Evolutionary conservation across 2,797 vertebrate genomes (phyloP).

Genomic region (Tauraco hartlaubi): DNA sequence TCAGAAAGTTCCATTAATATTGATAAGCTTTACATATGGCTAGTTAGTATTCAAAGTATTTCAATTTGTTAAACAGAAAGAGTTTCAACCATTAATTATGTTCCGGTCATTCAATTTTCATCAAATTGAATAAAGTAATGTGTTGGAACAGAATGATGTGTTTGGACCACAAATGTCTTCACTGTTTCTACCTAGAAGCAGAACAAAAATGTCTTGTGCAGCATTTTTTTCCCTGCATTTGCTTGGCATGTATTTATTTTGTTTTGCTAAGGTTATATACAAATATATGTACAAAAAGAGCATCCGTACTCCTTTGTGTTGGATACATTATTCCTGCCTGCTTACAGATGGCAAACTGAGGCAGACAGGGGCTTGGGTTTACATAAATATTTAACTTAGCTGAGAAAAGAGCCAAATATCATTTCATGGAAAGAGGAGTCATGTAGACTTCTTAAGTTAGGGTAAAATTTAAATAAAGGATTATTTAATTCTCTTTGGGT

Average conservation of each 20-base stretch:
- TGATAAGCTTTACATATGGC: constrained; percentile 74
- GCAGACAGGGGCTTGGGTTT: neutral
- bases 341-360: neutral
- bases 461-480: neutral
- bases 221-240: neutral
- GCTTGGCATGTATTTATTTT: neutral
- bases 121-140: constrained; percentile 62
- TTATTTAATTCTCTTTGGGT: neutral
- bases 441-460: neutral
- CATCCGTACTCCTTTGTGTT: neutral
- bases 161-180: constrained; percentile 4
- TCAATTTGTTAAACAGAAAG: constrained; percentile 75
- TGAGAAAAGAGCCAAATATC: neutral
- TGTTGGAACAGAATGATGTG: constrained; percentile 54
- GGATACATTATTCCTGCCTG: neutral
- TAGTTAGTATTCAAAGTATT: constrained; percentile 72
- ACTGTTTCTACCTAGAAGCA: neutral
- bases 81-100: constrained; percentile 72
- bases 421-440: neutral
- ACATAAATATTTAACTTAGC: neutral
- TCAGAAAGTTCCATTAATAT: constrained; percentile 75
- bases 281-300: neutral
- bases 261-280: neutral
- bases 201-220: neutral
- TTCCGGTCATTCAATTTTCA: constrained; percentile 71